Conservation (phyloP, 2,113 vertebrate species). For the Coreoperca whiteheadi region DNA sequence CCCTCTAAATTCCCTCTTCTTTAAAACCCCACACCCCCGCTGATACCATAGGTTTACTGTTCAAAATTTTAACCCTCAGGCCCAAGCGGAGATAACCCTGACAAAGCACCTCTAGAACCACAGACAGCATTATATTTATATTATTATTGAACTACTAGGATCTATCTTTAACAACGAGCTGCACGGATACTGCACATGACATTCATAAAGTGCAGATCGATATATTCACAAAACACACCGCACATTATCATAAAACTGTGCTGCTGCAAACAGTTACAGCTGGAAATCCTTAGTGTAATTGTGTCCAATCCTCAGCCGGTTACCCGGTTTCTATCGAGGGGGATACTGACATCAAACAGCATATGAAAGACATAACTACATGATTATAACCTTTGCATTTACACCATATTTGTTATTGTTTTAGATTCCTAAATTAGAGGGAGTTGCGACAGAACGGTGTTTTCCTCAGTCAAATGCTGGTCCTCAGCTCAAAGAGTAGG, state of each 20-base stretch:
- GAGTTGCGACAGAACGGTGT: constrained; percentile 27
- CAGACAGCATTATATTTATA: too few species aligned
- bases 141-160: too few species aligned
- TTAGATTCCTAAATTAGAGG: constrained; percentile 30
- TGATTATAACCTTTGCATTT: constrained; percentile 36
- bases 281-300: constrained; percentile 3
- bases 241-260: constrained; percentile 12
- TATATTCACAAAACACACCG: background rate
- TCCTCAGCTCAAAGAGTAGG: constrained; percentile 44
- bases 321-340: background rate
- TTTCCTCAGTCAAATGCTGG: constrained; percentile 54
- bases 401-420: constrained; percentile 52
- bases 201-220: background rate
- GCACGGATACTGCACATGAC: background rate
- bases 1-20: background rate
- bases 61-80: background rate
- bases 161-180: too few species aligned
- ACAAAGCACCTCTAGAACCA: background rate
- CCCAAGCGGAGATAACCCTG: background rate
- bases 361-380: constrained; percentile 29
- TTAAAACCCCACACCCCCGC: background rate
- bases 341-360: constrained; percentile 36
- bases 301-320: constrained; percentile 10
- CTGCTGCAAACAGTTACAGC: background rate
- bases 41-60: background rate